Evolutionary conservation across 2,797 vertebrate genomes (phyloP).

Genomic region (Sternarchorhynchus goeldii): DNA sequence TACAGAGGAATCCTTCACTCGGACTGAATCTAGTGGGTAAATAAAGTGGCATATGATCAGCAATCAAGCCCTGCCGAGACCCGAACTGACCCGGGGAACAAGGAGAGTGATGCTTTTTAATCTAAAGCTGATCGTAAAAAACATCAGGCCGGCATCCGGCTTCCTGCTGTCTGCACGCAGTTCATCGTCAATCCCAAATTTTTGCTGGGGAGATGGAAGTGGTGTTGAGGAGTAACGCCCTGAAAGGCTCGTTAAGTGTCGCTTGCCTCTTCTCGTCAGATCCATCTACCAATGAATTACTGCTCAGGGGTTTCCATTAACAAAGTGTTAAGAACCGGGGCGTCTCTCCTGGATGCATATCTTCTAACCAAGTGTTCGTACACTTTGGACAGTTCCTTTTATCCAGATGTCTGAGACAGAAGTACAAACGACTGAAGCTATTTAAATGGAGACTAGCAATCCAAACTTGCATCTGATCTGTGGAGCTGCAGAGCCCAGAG

Average conservation of each 20-base stretch:
- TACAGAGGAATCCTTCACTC: conserved; percentile 44
- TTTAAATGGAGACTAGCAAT: background rate
- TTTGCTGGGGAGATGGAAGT: conserved; percentile 36
- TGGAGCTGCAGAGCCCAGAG: background rate
- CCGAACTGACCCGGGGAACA: conserved; percentile 56
- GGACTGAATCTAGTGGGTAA: conserved; percentile 45
- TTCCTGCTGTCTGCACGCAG: conserved; percentile 58
- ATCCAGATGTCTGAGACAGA: background rate
- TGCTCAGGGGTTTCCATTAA: background rate
- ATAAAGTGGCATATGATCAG: conserved; percentile 60
- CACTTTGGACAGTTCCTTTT: background rate
- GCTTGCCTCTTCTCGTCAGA: background rate
- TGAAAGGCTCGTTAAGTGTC: conserved; percentile 8
- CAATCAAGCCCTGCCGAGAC: conserved; percentile 56
- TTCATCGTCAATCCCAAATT: conserved; percentile 47
- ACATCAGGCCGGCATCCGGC: conserved; percentile 38
- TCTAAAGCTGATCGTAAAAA: conserved; percentile 59
- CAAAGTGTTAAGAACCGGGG: background rate
- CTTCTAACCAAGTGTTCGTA: too few relatives aligned
- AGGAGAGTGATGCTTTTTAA: conserved; percentile 62
- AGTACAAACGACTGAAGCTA: background rate
- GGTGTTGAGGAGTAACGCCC: conserved; percentile 33
- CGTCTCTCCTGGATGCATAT: background rate
- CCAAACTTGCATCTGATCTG: background rate
- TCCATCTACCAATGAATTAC: conserved; percentile 43